These are phyloP conservation scores for Achatina immaculata DNA, from an alignment of 1,140 invertebrate genomes.

Conservation along the genomic window DNA sequence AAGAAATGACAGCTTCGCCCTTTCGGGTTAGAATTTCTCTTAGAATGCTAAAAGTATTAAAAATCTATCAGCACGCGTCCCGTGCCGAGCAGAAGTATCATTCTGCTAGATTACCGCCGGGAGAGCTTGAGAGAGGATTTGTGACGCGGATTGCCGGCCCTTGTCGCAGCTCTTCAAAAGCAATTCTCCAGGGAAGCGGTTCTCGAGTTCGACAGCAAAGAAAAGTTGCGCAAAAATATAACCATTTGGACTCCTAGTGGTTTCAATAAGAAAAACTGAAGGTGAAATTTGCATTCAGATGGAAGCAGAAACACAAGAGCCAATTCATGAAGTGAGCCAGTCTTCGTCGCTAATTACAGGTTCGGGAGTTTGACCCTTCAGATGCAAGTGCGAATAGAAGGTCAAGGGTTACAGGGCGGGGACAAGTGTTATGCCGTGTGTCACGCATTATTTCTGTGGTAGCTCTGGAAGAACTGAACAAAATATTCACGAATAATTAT, in stretches of 20 bases:
- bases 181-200: neutral
- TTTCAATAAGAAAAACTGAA: slow-evolving; percentile 15
- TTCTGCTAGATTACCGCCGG: neutral
- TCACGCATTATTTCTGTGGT: slow-evolving; percentile 24
- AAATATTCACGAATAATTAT: too few species aligned
- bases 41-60: slow-evolving; percentile 21
- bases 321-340: neutral
- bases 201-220: neutral
- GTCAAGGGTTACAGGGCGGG: slow-evolving; percentile 28
- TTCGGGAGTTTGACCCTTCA: slow-evolving; percentile 11
- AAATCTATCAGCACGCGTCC: slow-evolving; percentile 9
- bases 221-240: neutral
- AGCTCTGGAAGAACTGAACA: neutral
- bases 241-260: neutral
- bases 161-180: neutral
- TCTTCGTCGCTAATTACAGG: slow-evolving; percentile 25
- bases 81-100: neutral
- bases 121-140: neutral
- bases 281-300: slow-evolving; percentile 36
- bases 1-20: neutral
- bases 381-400: slow-evolving; percentile 20
- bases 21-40: neutral
- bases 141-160: neutral
- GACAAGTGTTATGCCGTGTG: slow-evolving; percentile 29
- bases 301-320: slow-evolving; percentile 9